phyloP scores from a whole-genome alignment of 2,888 invertebrate species.

The Thecophora atra region DNA sequence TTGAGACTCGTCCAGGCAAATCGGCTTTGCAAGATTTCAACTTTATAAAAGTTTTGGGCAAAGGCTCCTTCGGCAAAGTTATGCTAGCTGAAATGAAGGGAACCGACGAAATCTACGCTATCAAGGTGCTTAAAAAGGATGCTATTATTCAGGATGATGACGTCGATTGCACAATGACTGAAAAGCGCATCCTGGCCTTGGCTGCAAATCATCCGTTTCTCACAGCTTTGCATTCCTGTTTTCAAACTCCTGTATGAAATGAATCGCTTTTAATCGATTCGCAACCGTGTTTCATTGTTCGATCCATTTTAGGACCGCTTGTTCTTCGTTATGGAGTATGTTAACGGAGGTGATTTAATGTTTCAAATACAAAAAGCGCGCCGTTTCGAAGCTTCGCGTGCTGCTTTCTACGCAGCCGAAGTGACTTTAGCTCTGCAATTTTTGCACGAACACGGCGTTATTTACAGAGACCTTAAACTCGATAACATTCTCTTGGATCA shows the following conservation, averaged over 20 bases:
- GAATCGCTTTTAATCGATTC: not conserved
- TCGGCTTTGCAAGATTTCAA: slow-evolving; percentile 87
- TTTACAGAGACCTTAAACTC: slow-evolving; percentile 97
- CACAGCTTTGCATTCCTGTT: slow-evolving; percentile 95
- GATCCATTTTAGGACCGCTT: slow-evolving; percentile 75
- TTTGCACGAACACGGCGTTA: slow-evolving; percentile 94
- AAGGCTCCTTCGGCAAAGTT: slow-evolving; percentile 99
- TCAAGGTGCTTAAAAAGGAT: slow-evolving; percentile 94
- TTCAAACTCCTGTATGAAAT: slow-evolving; percentile 84
- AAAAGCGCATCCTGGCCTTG: slow-evolving; percentile 94
- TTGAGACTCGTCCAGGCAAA: slow-evolving; percentile 67
- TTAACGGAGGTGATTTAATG: slow-evolving; percentile 98
- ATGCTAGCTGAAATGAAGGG: slow-evolving; percentile 96
- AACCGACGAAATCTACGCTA: slow-evolving; percentile 88
- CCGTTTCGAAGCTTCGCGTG: slow-evolving; percentile 96
- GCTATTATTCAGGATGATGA: slow-evolving; percentile 99
- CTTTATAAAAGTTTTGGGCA: slow-evolving; percentile 98
- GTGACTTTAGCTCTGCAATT: slow-evolving; percentile 97
- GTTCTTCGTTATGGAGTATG: slow-evolving; percentile 99
- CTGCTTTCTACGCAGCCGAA: slow-evolving; percentile 96
- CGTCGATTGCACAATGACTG: slow-evolving; percentile 99
- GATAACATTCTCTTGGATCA: slow-evolving; percentile 97
- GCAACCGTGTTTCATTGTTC: not conserved
- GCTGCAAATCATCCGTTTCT: slow-evolving; percentile 99
- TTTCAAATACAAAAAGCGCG: slow-evolving; percentile 98